Evolutionary conservation across 2,888 invertebrate genomes (phyloP), one percentile per base, ranked within the genome.

Genomic region (Ectemnius lituratus): DNA sequence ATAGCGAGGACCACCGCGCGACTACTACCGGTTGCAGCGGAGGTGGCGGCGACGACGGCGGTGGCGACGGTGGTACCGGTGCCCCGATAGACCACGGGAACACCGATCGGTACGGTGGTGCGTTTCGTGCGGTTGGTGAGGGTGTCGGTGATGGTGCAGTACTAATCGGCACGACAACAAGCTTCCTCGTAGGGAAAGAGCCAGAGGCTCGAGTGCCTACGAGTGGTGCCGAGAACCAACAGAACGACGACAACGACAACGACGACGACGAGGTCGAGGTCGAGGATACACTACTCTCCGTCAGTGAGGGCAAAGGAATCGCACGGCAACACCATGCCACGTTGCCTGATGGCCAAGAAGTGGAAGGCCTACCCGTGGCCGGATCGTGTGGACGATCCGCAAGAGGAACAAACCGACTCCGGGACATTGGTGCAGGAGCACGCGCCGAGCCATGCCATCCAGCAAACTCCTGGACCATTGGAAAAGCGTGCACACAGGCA

Each of bases 261-360:
- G 20, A n/a, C 47, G 62, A 57, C 59, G 23, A 27, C 62, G 16
- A 16, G 61, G 20, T 13, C 47, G 62, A 52, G 13, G 62, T n/a
- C 14, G 58, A 52, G 46, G 20, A 11, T 8, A n/a, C 6, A 46
- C 67, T 67, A 46, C 67, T 67, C 37, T 57, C 59, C 23, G 46
- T 28, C 46, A 20, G 57, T 52, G 46, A 28, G 28, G 46, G 16
- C 52, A 20, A 63, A 65, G 45, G 58, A 8, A 57, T 62, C 49
- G 52, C 57, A 70, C 37, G 47, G 60, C 61, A 52, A 69, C 67
- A 74, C 20, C 73, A 97, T 97, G 97, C 97, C 97, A 93, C 96
- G 97, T 92, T 97, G 97, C 93, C 95, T 97, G 92, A 97, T 97
- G 97, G 97, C 97, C 90, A 97, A 97, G 93, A 97, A 97, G 94